Evolutionary conservation across 23 tunicate genomes (phyloP).

Genomic region (Ascidia mentula): DNA sequence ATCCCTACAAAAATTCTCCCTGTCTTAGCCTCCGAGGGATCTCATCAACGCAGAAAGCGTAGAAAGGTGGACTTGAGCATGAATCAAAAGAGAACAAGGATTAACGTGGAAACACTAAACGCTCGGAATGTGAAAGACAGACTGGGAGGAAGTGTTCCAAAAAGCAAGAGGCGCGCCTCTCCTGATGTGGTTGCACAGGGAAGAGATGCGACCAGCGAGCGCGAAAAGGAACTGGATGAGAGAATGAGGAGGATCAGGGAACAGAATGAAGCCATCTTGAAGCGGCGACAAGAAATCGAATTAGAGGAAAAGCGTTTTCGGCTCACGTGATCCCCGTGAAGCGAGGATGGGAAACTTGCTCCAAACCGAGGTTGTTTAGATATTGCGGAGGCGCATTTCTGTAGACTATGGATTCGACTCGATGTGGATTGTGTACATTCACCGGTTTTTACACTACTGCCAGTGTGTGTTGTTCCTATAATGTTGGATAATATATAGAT

Average conservation of each 20-base stretch:
- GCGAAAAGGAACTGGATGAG: slow-evolving; percentile 48
- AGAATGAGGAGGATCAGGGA: slow-evolving; percentile 27
- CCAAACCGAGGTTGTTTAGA: too few relatives aligned
- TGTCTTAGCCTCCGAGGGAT: not conserved
- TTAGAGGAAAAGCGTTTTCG: slow-evolving; percentile 39
- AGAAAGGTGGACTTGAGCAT: not conserved
- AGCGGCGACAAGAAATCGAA: slow-evolving; percentile 34
- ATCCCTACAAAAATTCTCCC: not conserved
- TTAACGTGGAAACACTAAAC: not conserved
- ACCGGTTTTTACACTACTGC: too few relatives aligned
- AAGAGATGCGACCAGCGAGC: not conserved
- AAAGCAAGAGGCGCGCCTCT: not conserved
- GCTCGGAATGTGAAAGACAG: not conserved
- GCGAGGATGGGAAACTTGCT: not conserved
- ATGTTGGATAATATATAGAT: too few relatives aligned
- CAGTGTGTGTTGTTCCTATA: too few relatives aligned
- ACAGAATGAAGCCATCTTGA: slow-evolving; percentile 30
- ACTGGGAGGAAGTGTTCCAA: not conserved
- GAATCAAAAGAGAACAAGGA: not conserved
- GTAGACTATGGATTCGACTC: too few relatives aligned
- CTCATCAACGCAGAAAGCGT: not conserved
- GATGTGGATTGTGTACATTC: too few relatives aligned
- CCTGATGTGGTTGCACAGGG: too few relatives aligned
- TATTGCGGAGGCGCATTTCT: too few relatives aligned
- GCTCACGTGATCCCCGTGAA: not conserved